These are phyloP conservation scores for Brachionus plicatilis DNA, from an alignment of 1,140 invertebrate species.

Conservation along the genomic window DNA sequence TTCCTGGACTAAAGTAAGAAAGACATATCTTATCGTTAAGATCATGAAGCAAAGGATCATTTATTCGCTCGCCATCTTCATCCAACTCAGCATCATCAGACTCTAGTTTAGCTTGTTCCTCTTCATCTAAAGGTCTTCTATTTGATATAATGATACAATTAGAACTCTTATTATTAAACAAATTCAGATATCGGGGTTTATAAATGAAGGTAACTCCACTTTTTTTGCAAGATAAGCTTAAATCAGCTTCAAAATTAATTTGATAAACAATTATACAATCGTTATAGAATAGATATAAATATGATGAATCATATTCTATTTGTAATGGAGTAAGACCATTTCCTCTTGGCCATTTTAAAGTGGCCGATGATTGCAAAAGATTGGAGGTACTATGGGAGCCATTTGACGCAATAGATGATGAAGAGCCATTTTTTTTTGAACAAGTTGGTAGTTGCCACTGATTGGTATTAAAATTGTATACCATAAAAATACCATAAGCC, in stretches of 20 bases:
- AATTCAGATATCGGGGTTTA: constrained; percentile 33
- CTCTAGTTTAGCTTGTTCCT: not conserved
- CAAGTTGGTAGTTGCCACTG: constrained; percentile 16
- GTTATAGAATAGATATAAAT: constrained; percentile 34
- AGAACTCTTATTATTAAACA: constrained; percentile 11
- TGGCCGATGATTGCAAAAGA: not conserved
- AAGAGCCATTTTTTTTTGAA: constrained; percentile 1
- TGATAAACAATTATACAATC: constrained; percentile 22
- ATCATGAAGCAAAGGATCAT: not conserved
- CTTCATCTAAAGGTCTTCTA: constrained; percentile 12
- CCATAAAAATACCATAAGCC: constrained; percentile 14
- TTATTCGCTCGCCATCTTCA: constrained; percentile 13
- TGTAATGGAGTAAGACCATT: constrained; percentile 36
- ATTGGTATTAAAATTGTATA: constrained; percentile 28
- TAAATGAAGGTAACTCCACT: constrained; percentile 27
- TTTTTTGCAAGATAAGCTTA: not conserved
- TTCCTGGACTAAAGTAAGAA: constrained; percentile 25
- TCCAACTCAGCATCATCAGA: not conserved
- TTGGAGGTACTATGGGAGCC: not conserved
- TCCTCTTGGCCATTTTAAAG: constrained; percentile 33
- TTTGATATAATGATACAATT: constrained; percentile 38
- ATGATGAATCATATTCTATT: constrained; percentile 36
- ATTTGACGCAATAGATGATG: constrained; percentile 3
- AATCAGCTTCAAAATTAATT: constrained; percentile 24
- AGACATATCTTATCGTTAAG: constrained; percentile 37